Base-by-base conservation (phyloP, 2,888 invertebrate genomes). In the Thecophora atra region DNA sequence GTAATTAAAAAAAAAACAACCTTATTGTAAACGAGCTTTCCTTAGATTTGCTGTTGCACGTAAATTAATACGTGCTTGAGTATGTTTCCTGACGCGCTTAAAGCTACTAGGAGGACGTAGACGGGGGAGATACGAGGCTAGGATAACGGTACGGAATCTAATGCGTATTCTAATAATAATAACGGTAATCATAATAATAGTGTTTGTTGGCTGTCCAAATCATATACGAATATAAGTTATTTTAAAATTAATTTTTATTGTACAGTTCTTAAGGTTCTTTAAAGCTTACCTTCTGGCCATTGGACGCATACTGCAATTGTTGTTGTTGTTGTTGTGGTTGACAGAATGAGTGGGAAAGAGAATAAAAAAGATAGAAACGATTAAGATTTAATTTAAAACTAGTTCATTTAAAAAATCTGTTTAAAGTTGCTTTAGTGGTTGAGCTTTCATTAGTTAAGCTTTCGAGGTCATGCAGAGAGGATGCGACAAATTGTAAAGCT, bases 271-370 rank as follows among this genome's bases (percentile, higher is more conserved):
- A n/a, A n/a, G 7, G 17, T 47, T n/a, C 15, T 47, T 30, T 75
- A 76, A 79, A 78, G 88, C 91, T 91, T 90, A 93, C 93, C 93
- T 90, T 94, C 94, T 81, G 94, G 94, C 95, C 95, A 95, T 88
- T 94, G 95, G 87, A 95, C 94, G 89, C 94, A 94, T 88, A 95
- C 94, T 92, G 93, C 71, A 74, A 76, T 76, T 30, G 30, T 26
- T 11, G n/a, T 62, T 30, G 62, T 63, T 30, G 37, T 63, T 30
- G 26, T 19, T 8, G 15, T 42, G 30, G 51, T 3, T 17, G 44
- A 30, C 15, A 28, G n/a, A n/a, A n/a, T n/a, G n/a, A n/a, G n/a
- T n/a, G n/a, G 44, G 58, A 24, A 28, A 51, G 47, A 44, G 37
- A 65, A 28, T 56, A 66, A 71, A 73, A 70, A 76, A 51, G 73